phyloP scores from a whole-genome alignment of 2,797 vertebrate genomes.

The Eulemur coronatus region DNA sequence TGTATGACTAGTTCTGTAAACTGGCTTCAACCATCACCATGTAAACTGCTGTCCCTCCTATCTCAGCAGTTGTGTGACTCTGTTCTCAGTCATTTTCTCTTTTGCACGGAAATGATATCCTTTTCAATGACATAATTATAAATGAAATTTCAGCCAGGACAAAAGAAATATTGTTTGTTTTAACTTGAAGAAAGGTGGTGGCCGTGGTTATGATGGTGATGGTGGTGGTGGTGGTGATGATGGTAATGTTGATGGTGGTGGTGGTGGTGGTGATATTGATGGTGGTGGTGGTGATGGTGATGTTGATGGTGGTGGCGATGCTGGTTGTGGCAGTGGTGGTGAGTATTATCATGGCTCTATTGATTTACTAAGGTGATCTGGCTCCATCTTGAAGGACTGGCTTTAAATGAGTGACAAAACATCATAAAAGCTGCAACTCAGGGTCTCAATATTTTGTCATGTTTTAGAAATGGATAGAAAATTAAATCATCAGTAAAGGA shows the following conservation, averaged over 20 bases:
- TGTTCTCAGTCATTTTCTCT: neutral
- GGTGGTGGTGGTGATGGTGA: neutral
- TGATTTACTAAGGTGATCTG: neutral
- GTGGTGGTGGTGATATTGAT: rapidly evolving
- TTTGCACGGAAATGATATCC: neutral
- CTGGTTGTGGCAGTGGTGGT: neutral
- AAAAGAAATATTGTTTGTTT: neutral
- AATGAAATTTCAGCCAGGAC: neutral
- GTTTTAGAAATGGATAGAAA: slow-evolving; percentile 27
- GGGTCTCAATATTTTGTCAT: neutral
- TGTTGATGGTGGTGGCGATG: neutral
- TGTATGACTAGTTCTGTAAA: neutral
- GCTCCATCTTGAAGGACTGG: neutral
- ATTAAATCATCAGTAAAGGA: slow-evolving; percentile 36
- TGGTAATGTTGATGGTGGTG: neutral
- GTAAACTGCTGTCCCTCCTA: neutral
- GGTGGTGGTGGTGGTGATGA: rapidly evolving
- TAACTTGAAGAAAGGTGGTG: neutral
- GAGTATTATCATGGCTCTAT: neutral
- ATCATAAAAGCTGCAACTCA: neutral
- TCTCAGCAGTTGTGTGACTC: neutral
- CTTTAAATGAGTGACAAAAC: neutral
- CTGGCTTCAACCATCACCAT: neutral
- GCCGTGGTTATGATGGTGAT: rapidly evolving
- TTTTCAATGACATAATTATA: neutral